phyloP scores from a whole-genome alignment of 2,113 vertebrate species.

The Trichechus manatus region DNA sequence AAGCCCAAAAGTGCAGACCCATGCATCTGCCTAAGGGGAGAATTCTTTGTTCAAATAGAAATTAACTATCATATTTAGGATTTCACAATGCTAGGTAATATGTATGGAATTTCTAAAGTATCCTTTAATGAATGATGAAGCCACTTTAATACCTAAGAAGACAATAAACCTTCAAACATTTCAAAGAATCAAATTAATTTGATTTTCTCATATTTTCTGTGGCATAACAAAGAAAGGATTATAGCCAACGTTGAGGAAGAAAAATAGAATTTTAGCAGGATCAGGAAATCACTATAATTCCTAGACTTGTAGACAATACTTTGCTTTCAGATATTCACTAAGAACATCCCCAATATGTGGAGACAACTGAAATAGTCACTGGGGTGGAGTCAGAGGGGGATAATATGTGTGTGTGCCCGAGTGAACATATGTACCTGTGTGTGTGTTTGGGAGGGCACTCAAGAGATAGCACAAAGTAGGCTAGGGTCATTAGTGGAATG shows the following conservation, averaged over 20 bases:
- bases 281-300: conserved; percentile 52
- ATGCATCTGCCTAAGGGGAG: background rate
- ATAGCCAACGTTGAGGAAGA: background rate
- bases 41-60: conserved; percentile 65
- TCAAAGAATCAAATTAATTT: conserved; percentile 77
- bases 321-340: conserved; percentile 56
- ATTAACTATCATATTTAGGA: conserved; percentile 67
- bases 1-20: conserved; percentile 41
- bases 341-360: background rate
- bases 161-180: conserved; percentile 71
- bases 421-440: background rate
- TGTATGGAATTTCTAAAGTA: conserved; percentile 48
- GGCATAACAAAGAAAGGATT: conserved; percentile 65
- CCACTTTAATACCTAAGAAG: conserved; percentile 70
- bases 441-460: background rate
- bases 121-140: conserved; percentile 66
- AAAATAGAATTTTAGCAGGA: conserved; percentile 61
- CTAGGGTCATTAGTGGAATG: background rate
- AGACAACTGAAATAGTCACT: background rate
- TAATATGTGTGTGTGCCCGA: accelerated
- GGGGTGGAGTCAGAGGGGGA: background rate
- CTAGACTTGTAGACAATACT: background rate
- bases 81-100: conserved; percentile 14
- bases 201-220: conserved; percentile 70
- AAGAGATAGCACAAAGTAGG: background rate